A percentile compares a stretch with the other conserved stretches of the same genome.
Evolutionary conservation across 2,888 invertebrate genomes (phyloP).

Genomic region (Strigamia maritima): DNA sequence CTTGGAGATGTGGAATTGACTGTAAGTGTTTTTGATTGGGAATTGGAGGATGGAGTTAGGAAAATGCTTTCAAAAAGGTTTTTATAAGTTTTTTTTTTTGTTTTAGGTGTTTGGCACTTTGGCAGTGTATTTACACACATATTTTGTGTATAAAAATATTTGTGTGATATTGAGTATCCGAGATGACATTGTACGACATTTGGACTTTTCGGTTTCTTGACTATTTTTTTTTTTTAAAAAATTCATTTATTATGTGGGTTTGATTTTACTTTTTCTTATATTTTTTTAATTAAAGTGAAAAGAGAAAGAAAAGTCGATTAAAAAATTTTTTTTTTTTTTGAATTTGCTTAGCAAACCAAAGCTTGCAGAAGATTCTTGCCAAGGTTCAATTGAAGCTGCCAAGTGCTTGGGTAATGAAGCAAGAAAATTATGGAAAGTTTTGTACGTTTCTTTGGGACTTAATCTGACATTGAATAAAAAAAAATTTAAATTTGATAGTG

Average conservation of each 20-base stretch:
- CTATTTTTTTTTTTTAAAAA: not conserved
- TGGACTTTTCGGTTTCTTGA: not conserved
- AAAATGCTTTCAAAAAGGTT: too few relatives aligned
- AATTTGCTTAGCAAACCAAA: not conserved
- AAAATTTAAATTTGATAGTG: not conserved
- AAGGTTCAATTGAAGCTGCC: not conserved
- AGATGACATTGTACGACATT: too few relatives aligned
- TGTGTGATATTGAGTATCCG: too few relatives aligned
- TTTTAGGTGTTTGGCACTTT: too few relatives aligned
- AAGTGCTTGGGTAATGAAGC: constrained; percentile 21
- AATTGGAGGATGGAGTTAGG: too few relatives aligned
- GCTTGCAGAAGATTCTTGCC: not conserved
- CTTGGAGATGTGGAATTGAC: too few relatives aligned
- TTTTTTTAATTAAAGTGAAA: not conserved
- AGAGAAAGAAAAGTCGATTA: not conserved
- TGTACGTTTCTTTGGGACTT: not conserved
- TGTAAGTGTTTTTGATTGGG: too few relatives aligned
- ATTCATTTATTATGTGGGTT: not conserved
- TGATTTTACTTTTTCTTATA: not conserved
- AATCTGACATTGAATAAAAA: not conserved
- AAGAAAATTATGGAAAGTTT: not conserved
- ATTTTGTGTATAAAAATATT: too few relatives aligned
- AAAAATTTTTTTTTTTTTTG: not conserved
- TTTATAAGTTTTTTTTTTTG: too few relatives aligned
- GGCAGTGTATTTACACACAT: too few relatives aligned